Conservation (phyloP, 92 coral and sea anemone species). For the Chrysogorgia sp. region DNA sequence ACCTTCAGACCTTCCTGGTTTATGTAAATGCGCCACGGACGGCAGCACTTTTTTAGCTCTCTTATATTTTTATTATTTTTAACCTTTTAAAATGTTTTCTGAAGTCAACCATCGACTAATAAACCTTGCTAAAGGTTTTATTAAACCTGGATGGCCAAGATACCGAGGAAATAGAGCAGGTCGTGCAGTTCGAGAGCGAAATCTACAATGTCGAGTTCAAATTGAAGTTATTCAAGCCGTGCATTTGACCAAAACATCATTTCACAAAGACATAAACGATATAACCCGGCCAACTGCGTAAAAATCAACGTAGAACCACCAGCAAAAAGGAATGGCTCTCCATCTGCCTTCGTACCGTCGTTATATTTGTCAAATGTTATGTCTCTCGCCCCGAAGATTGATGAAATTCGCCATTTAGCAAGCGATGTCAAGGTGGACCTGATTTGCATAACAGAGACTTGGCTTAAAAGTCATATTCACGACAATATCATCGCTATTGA, state of each 20-base stretch:
- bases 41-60: conserved; percentile 18
- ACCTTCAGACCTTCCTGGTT: no score
- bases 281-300: conserved; percentile 44
- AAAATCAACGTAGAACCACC: conserved; percentile 15
- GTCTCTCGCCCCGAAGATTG: no score
- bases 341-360: no score
- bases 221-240: no score
- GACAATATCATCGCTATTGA: no score
- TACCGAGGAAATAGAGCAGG: no score
- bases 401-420: conserved; percentile 45
- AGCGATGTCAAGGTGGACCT: conserved; percentile 46
- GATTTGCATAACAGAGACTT: no score
- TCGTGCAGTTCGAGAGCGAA: no score
- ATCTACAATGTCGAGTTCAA: no score
- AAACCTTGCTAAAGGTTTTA: conserved; percentile 8
- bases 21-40: conserved; percentile 11
- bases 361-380: no score
- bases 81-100: neutral
- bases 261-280: neutral
- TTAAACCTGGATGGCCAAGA: conserved; percentile 3
- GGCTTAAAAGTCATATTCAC: no score
- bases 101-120: neutral
- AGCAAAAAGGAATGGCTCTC: conserved; percentile 39
- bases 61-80: neutral
- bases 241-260: neutral